phyloP scores from a whole-genome alignment of 2,113 vertebrate genomes.

The Puntigrus tetrazona region DNA sequence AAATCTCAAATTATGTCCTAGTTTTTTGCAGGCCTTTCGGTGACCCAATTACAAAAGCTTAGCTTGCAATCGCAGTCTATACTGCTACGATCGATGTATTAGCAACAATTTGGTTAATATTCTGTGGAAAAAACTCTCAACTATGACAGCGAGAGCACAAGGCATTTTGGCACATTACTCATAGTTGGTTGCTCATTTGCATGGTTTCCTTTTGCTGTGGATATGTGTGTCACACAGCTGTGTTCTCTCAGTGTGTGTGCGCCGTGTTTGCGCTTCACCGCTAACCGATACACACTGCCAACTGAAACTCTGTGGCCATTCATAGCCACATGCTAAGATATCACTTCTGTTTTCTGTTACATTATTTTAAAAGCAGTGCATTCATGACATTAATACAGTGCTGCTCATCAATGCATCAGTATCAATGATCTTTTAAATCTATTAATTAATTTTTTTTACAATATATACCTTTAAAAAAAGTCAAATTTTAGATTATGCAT shows the following conservation, averaged over 20 bases:
- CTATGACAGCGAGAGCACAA: neutral
- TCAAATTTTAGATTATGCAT: too few species aligned
- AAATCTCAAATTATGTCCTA: neutral
- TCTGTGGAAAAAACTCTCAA: neutral
- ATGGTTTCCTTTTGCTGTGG: conserved; percentile 46
- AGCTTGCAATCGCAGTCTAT: neutral
- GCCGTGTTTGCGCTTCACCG: conserved; percentile 6
- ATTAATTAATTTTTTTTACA: neutral
- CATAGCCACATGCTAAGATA: conserved; percentile 42
- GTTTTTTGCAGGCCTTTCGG: neutral
- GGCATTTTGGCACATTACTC: neutral
- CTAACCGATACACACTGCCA: conserved; percentile 33
- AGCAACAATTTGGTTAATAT: neutral
- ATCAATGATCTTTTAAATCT: neutral
- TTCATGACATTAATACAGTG: neutral
- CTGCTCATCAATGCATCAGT: too few species aligned
- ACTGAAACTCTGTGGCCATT: conserved; percentile 46
- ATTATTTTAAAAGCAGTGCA: conserved; percentile 26
- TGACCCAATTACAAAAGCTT: neutral
- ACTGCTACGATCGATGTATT: neutral
- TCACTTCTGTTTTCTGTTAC: conserved; percentile 22
- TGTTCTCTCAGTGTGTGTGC: conserved; percentile 31
- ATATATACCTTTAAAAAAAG: too few species aligned
- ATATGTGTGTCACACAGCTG: conserved; percentile 46
- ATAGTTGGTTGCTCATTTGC: conserved; percentile 41